Evolutionary conservation across 2,888 invertebrate species (phyloP).

Genomic region (Sesamia inferens): DNA sequence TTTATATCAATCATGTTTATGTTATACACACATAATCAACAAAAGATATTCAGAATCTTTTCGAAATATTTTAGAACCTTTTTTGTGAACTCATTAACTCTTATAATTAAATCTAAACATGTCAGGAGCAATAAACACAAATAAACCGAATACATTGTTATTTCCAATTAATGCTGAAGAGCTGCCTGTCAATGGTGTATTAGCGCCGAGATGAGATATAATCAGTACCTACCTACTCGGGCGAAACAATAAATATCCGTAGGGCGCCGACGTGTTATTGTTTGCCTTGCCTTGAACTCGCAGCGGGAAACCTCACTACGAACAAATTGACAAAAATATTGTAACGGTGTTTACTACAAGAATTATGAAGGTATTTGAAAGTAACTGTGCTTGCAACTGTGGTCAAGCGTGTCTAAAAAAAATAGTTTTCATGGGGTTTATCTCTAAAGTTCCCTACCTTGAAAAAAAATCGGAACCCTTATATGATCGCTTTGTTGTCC

Average conservation of each 20-base stretch:
- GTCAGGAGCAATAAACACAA: conserved; percentile 53
- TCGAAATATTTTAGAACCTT: neutral
- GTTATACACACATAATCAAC: neutral
- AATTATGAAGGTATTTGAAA: conserved; percentile 44
- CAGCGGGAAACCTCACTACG: conserved; percentile 76
- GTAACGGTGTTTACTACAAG: conserved; percentile 64
- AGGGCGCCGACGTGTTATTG: conserved; percentile 81
- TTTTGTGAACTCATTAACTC: neutral
- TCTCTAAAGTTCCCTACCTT: too few species aligned
- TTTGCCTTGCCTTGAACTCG: conserved; percentile 80
- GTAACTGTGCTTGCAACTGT: too few species aligned
- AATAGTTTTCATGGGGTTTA: too few species aligned
- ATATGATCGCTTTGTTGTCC: too few species aligned
- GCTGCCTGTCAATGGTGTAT: conserved; percentile 78
- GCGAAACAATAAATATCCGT: conserved; percentile 83
- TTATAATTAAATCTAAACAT: conserved; percentile 49
- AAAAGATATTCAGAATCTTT: neutral
- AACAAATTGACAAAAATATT: conserved; percentile 83
- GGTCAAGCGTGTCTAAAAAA: too few species aligned
- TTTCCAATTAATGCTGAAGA: conserved; percentile 74
- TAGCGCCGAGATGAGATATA: conserved; percentile 82
- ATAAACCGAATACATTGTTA: conserved; percentile 58
- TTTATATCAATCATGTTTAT: too few species aligned
- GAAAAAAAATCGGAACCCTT: too few species aligned
- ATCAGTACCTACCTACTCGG: conserved; percentile 69